Evolutionary conservation across 2,888 invertebrate species (phyloP), one percentile per base, ranked within the genome.

Genomic region (Strigamia crassipes): DNA sequence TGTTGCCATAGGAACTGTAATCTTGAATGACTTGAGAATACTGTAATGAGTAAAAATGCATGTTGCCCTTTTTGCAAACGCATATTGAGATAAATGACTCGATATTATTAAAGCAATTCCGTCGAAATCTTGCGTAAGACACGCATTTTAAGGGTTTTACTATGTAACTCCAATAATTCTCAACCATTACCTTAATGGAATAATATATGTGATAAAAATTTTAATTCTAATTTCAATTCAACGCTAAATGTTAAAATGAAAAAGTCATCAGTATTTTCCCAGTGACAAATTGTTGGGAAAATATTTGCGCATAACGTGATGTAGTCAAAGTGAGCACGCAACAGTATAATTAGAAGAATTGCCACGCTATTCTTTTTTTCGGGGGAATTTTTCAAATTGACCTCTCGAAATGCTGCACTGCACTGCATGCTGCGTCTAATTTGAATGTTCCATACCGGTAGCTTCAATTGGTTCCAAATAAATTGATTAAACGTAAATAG

Each of bases 381-480:
- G 4, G 27, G 27, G 27, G 27, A 27, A 27, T 27, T 18, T 18
- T 56, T 56, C 13, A 73, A 73, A 73, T 73, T 73, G 73, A 23
- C 73, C 73, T 73, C 73, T 27, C 73, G 4, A 31, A 73, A 73
- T 31, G 73, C 73, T 73, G 73, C 73, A 27, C 73, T 73, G 73
- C 73, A 73, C 73, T 31, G 31, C 73, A 73, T 31, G 73, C 1
- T 27, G 51, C 10, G 27, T 61, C 66, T 4, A 66, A 27, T 13
- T 66, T 66, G 27, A 27, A n/a, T n/a, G n/a, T n/a, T n/a, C n/a
- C n/a, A n/a, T n/a, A n/a, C n/a, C n/a, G n/a, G n/a, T n/a, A n/a
- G n/a, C n/a, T n/a, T n/a, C n/a, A 27, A 6, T 66, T 23, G 1
- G 4, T 18, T 56, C 9, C n/a, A n/a, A 8, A 9, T 4, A n/a